These are phyloP conservation scores for Drosophila silvestris DNA, from an alignment of 2,888 invertebrate genomes.

Conservation along the genomic window DNA sequence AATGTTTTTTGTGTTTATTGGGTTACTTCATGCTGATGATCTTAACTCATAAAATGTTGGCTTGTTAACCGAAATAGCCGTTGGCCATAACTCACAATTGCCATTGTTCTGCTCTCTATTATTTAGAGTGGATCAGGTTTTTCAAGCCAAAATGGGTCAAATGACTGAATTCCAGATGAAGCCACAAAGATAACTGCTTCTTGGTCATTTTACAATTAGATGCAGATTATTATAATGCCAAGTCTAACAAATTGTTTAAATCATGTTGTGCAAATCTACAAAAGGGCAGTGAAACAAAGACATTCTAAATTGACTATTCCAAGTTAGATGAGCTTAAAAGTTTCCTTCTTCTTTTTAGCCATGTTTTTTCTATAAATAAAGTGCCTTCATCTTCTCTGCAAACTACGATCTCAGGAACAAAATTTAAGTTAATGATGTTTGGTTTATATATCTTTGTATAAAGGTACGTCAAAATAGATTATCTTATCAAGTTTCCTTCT, in stretches of 20 bases:
- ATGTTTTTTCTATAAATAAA: background rate
- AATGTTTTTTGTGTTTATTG: conserved; percentile 24
- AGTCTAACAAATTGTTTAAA: conserved; percentile 4
- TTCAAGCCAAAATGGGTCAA: conserved; percentile 60
- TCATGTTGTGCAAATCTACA: background rate
- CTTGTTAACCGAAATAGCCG: conserved; percentile 61
- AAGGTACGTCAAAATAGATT: too few relatives aligned
- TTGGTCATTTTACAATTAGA: conserved; percentile 42
- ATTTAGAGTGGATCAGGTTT: background rate
- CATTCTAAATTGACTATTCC: background rate
- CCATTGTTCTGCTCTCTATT: conserved; percentile 54
- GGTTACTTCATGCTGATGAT: conserved; percentile 36
- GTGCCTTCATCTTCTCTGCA: background rate
- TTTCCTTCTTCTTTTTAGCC: background rate
- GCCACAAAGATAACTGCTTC: conserved; percentile 16
- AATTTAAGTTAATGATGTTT: background rate
- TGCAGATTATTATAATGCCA: conserved; percentile 18
- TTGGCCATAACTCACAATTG: conserved; percentile 50
- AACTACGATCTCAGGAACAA: background rate
- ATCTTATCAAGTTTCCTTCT: too few relatives aligned
- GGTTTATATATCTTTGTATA: too few relatives aligned
- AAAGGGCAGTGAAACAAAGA: background rate
- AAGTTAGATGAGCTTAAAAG: background rate
- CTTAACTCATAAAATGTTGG: conserved; percentile 18
- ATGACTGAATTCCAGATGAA: conserved; percentile 24